A percentile compares a stretch with the other conserved stretches of the same genome.
Evolutionary conservation across 2,888 invertebrate genomes (phyloP).

Genomic region (Caenorhabditis virilis): DNA sequence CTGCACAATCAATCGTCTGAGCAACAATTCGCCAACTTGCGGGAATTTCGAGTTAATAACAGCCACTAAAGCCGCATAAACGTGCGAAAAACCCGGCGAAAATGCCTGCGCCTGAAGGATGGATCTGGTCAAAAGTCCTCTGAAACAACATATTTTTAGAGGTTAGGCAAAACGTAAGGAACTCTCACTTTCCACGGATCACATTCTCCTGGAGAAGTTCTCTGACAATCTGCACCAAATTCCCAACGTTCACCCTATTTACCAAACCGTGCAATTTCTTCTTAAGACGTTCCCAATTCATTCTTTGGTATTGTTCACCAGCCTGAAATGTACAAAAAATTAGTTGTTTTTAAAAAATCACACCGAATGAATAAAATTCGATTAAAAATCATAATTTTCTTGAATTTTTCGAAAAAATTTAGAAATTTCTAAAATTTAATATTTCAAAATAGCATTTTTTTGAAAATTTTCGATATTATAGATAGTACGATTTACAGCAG

Average conservation of each 20-base stretch:
- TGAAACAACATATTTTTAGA: conserved; percentile 39
- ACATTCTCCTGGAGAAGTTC: conserved; percentile 93
- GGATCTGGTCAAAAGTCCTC: conserved; percentile 86
- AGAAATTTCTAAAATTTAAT: conserved; percentile 55
- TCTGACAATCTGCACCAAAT: conserved; percentile 84
- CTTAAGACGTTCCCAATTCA: conserved; percentile 98
- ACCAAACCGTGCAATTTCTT: conserved; percentile 97
- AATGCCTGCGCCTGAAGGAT: conserved; percentile 95
- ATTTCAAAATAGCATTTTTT: too few relatives aligned
- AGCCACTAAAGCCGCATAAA: conserved; percentile 92
- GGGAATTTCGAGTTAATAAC: conserved; percentile 97
- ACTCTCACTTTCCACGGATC: conserved; percentile 80
- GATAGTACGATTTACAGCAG: too few relatives aligned
- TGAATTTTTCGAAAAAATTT: too few relatives aligned
- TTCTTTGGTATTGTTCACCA: conserved; percentile 88
- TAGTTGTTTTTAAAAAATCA: too few relatives aligned
- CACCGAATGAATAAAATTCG: too few relatives aligned
- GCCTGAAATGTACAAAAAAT: conserved; percentile 28
- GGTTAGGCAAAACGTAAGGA: conserved; percentile 44
- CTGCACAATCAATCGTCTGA: conserved; percentile 85
- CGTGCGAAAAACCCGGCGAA: conserved; percentile 94
- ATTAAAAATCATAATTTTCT: too few relatives aligned
- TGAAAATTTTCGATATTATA: too few relatives aligned
- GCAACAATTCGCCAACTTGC: conserved; percentile 87
- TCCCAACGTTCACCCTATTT: conserved; percentile 89